Evolutionary conservation across 2,797 vertebrate genomes (phyloP), one percentile per base, ranked within the genome.

Genomic region (Borostomias antarcticus): DNA sequence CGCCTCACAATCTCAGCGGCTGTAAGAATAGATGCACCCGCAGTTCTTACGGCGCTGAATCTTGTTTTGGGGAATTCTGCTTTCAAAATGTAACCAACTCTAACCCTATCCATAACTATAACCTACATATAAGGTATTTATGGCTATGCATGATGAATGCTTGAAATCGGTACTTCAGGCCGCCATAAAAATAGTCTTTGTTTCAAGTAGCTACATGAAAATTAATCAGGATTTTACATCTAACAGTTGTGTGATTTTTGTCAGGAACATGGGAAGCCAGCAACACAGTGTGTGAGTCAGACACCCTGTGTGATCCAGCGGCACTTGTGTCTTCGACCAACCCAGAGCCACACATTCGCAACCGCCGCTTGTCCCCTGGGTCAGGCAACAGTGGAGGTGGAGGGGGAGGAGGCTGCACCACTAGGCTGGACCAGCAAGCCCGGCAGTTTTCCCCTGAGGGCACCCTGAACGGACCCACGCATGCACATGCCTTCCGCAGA

Each of bases 241-340:
- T 51, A 23, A 28, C 33, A 57, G n/a, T 23, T 11, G 11, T 9
- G 50, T 57, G 17, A 17, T 40, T 71, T 2, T 72, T 66, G 50
- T 35, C 75, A 95, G 94, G 91, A 85, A 85, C 92, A 75, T 95
- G 93, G 94, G 94, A 94, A 85, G 82, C 88, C 65, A 94, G 79
- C 75, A 91, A 88, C 79, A 85, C 83, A 2, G 91, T 89, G 66
- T 93, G 93, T 30, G 92, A 94, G 80, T 90, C 93, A 0, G 92
- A 93, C 70, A 78, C 85, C n/a, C 73, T 94, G 71, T 94, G 93
- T 17, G 93, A 94, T 45, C 91, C 91, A 53, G 88, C 91, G 13
- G 92, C 90, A 64, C 89, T 94, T 0, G 93, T 93, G 17, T 90
- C 92, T n/a, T 82, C 92, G 40, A 73, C 92, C 35, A 93, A 92